Evolutionary conservation across 1,140 invertebrate genomes (phyloP).

Genomic region (Megalonaias nervosa): DNA sequence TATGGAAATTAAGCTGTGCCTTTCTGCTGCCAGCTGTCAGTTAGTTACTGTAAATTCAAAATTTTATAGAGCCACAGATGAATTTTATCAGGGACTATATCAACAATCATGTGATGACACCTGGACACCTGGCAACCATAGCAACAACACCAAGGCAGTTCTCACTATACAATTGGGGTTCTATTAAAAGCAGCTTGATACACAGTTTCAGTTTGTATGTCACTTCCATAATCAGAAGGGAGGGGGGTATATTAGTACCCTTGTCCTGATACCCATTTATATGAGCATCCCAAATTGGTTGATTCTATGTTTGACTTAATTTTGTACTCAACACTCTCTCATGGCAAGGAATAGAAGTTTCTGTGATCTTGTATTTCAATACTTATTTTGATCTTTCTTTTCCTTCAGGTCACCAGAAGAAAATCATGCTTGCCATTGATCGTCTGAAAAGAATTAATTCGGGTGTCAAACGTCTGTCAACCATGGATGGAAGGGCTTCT

Average conservation of each 20-base stretch:
- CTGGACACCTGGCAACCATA: too few relatives aligned
- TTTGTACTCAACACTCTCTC: not conserved
- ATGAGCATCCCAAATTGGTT: not conserved
- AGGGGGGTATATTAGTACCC: not conserved
- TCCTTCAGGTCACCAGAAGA: slow-evolving; percentile 97
- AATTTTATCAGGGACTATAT: too few relatives aligned
- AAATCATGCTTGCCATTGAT: slow-evolving; percentile 97
- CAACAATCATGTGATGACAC: too few relatives aligned
- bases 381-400: slow-evolving; percentile 68
- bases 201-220: not conserved
- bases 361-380: not conserved
- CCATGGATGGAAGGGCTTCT: slow-evolving; percentile 48
- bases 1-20: slow-evolving; percentile 38
- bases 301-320: not conserved
- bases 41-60: too few relatives aligned
- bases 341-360: not conserved
- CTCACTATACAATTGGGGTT: too few relatives aligned
- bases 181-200: not conserved
- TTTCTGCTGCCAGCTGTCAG: not conserved
- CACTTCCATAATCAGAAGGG: not conserved
- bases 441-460: slow-evolving; percentile 90
- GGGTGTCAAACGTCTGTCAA: slow-evolving; percentile 57
- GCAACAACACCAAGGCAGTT: too few relatives aligned
- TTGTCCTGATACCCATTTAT: too few relatives aligned
- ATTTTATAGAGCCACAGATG: too few relatives aligned